Evolutionary conservation across 2,797 vertebrate species (phyloP).

Genomic region (Phoxinus dragarum): DNA sequence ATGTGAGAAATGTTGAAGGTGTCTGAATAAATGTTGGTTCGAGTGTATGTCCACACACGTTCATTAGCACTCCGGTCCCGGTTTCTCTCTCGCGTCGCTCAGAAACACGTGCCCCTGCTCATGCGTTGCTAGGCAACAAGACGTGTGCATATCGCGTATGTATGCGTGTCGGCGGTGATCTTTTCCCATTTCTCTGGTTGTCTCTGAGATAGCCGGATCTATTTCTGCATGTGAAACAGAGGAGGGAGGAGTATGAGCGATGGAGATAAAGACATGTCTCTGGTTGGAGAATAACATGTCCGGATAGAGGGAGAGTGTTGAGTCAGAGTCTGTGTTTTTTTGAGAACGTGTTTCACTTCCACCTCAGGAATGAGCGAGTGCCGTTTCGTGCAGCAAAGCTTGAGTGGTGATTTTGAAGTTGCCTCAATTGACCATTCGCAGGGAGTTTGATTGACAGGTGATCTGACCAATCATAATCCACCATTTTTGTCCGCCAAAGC

Average conservation of each 20-base stretch:
- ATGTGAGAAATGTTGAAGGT: too few species aligned
- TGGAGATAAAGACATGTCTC: conserved; percentile 6
- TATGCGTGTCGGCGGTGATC: conserved; percentile 70
- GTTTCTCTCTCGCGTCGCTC: conserved; percentile 63
- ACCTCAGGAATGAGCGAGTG: conserved; percentile 30
- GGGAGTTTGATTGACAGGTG: too few species aligned
- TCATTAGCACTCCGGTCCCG: conserved; percentile 59
- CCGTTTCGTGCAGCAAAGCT: conserved; percentile 24
- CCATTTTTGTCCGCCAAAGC: too few species aligned
- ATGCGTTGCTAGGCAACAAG: conserved; percentile 84
- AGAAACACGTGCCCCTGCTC: conserved; percentile 81
- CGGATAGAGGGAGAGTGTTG: conserved; percentile 12
- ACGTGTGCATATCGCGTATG: conserved; percentile 65
- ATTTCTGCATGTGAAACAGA: conserved; percentile 64
- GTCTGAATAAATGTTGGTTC: too few species aligned
- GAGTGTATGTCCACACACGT: conserved; percentile 15
- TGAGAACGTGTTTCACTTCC: conserved; percentile 40
- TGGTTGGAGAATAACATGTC: conserved; percentile 30
- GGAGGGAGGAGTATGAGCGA: conserved; percentile 29
- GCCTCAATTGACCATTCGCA: not conserved
- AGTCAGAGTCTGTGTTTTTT: conserved; percentile 13
- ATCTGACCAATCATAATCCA: too few species aligned
- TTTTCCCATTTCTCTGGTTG: conserved; percentile 55
- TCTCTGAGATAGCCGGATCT: conserved; percentile 56
- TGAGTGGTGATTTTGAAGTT: conserved; percentile 29